These are phyloP conservation scores for Dolomedes plantarius DNA, from an alignment of 2,888 invertebrate species.

Conservation along the genomic window DNA sequence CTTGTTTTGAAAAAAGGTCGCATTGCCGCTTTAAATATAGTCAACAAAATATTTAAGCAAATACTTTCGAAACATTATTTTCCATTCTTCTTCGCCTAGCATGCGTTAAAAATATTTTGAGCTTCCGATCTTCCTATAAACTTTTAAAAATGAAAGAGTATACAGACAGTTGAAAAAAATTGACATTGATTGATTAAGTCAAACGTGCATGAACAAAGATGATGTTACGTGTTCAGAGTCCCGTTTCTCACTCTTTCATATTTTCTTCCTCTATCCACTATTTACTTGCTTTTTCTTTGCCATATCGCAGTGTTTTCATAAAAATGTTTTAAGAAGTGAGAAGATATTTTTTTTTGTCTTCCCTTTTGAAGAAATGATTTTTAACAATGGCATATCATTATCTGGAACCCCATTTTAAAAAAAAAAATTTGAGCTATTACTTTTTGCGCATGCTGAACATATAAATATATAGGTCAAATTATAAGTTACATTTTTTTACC, in stretches of 20 bases:
- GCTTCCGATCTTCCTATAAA: neutral
- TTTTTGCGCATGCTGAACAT: too few relatives aligned
- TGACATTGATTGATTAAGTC: conserved; percentile 4
- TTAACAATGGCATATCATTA: too few relatives aligned
- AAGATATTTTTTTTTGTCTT: neutral
- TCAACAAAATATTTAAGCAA: too few relatives aligned
- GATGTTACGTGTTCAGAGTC: neutral
- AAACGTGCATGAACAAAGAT: neutral
- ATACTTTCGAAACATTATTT: too few relatives aligned
- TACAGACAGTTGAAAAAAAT: neutral
- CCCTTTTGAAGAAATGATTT: too few relatives aligned
- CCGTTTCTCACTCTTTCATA: neutral
- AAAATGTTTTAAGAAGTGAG: neutral
- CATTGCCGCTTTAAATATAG: too few relatives aligned
- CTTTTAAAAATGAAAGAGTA: neutral
- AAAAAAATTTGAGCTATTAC: too few relatives aligned
- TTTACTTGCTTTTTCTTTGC: neutral
- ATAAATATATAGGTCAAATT: too few relatives aligned
- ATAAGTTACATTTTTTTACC: too few relatives aligned
- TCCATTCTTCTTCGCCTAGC: too few relatives aligned
- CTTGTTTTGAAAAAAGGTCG: too few relatives aligned
- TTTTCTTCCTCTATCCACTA: neutral
- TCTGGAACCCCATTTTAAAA: too few relatives aligned
- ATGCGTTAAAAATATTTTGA: neutral
- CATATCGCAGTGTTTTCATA: neutral